Percentiles rank a stretch among this genome's conserved stretches.
These are phyloP conservation scores for Psylliodes chrysocephalus DNA, from an alignment of 2,888 invertebrate genomes.

Conservation along the genomic window DNA sequence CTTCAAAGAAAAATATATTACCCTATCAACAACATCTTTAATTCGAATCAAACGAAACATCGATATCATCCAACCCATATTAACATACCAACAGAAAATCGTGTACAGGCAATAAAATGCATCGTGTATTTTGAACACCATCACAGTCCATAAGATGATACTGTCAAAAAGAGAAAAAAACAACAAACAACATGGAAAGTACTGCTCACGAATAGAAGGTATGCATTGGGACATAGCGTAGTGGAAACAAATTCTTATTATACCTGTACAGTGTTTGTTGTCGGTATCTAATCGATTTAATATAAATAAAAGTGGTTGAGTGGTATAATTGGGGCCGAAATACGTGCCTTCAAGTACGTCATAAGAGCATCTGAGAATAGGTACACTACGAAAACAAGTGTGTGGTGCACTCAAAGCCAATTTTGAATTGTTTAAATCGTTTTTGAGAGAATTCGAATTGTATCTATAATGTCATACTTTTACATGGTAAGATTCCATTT, in stretches of 20 bases:
- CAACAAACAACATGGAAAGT: background rate
- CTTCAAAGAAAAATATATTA: too few species aligned
- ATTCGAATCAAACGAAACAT: too few species aligned
- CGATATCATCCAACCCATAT: too few species aligned
- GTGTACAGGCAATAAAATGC: conserved; percentile 9
- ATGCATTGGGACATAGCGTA: background rate
- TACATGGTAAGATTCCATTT: too few species aligned
- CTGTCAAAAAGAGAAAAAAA: conserved; percentile 3
- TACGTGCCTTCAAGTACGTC: conserved; percentile 30
- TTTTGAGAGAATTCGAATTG: too few species aligned
- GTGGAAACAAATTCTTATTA: conserved; percentile 16
- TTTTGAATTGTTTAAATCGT: too few species aligned
- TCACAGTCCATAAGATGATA: background rate
- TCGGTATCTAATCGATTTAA: conserved; percentile 30
- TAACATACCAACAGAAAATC: conserved; percentile 10
- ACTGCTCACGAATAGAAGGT: background rate
- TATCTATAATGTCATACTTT: too few species aligned
- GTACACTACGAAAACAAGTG: conserved; percentile 2
- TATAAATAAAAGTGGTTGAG: conserved; percentile 36
- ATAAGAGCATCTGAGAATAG: background rate
- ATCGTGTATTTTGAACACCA: conserved; percentile 9
- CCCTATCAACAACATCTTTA: too few species aligned
- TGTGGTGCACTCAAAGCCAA: background rate
- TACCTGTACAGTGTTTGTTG: conserved; percentile 16
- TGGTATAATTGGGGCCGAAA: conserved; percentile 40